These are phyloP conservation scores for Parnassius glacialis DNA, from an alignment of 2,888 invertebrate species.

Conservation along the genomic window DNA sequence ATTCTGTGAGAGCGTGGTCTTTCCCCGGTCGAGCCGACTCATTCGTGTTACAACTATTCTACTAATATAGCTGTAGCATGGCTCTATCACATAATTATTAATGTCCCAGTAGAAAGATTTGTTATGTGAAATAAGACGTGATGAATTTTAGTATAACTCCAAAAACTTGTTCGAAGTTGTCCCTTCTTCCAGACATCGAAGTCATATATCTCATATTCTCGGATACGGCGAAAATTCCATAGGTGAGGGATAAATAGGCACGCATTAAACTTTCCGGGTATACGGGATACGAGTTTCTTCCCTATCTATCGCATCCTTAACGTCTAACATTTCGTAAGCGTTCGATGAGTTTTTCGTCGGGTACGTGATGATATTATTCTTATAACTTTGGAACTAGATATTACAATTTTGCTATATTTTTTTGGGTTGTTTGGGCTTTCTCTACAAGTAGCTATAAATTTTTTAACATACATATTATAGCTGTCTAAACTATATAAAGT, in stretches of 20 bases:
- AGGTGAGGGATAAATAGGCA: background rate
- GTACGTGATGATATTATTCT: slow-evolving; percentile 12
- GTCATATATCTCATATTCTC: background rate
- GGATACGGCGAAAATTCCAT: background rate
- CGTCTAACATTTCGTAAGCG: background rate
- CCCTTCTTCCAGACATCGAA: background rate
- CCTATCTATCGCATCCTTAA: background rate
- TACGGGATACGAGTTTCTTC: background rate
- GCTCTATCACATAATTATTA: too few species aligned
- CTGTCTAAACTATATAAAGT: too few species aligned
- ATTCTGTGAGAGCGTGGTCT: too few species aligned
- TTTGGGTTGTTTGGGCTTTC: too few species aligned
- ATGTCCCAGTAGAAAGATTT: background rate
- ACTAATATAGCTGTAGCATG: too few species aligned
- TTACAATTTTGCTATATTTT: slow-evolving; percentile 3
- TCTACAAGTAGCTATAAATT: too few species aligned
- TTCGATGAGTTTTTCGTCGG: background rate
- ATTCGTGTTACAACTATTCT: too few species aligned
- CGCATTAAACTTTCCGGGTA: slow-evolving; percentile 2
- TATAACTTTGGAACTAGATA: background rate
- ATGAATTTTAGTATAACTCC: background rate
- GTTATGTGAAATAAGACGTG: background rate
- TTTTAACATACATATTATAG: too few species aligned
- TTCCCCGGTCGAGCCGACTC: too few species aligned
- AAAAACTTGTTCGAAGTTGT: background rate